Conservation (phyloP, 2,888 invertebrate genomes). For the Drosophila helvetica region DNA sequence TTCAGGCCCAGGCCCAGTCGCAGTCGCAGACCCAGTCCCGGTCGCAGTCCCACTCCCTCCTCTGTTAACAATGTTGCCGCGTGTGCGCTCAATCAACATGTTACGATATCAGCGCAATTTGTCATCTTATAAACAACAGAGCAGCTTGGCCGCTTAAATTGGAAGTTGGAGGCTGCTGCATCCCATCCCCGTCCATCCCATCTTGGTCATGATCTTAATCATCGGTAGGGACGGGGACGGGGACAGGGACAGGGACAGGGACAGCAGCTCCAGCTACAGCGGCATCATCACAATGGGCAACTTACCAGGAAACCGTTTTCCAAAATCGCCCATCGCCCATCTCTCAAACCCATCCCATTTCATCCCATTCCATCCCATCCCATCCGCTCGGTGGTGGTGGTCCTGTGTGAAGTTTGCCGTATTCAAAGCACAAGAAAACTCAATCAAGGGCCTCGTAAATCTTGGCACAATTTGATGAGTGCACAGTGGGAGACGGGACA, state of each 20-base stretch:
- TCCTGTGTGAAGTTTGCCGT: slow-evolving; percentile 79
- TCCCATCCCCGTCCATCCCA: slow-evolving; percentile 55
- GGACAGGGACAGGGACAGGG: slow-evolving; percentile 17
- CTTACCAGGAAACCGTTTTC: slow-evolving; percentile 55
- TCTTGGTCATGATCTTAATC: slow-evolving; percentile 10
- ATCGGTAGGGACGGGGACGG: slow-evolving; percentile 3
- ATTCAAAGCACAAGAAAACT: slow-evolving; percentile 80
- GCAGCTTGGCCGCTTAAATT: slow-evolving; percentile 52
- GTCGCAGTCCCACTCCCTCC: not conserved
- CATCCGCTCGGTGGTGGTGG: slow-evolving; percentile 52
- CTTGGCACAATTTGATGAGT: slow-evolving; percentile 79
- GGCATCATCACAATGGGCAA: slow-evolving; percentile 44
- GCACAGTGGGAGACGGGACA: slow-evolving; percentile 66
- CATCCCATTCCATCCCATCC: not conserved
- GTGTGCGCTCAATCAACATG: slow-evolving; percentile 79
- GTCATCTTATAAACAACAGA: slow-evolving; percentile 77
- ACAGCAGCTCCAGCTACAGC: slow-evolving; percentile 16
- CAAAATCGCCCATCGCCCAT: slow-evolving; percentile 34
- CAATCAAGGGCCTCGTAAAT: slow-evolving; percentile 78
- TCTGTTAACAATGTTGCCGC: slow-evolving; percentile 68
- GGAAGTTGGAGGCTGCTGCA: slow-evolving; percentile 32
- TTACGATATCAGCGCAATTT: slow-evolving; percentile 79
- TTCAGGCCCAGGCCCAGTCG: not conserved
- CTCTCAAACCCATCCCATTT: slow-evolving; percentile 5
- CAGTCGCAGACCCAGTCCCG: not conserved